phyloP scores from a whole-genome alignment of 1,140 invertebrate genomes.

The Episyrphus balteatus region DNA sequence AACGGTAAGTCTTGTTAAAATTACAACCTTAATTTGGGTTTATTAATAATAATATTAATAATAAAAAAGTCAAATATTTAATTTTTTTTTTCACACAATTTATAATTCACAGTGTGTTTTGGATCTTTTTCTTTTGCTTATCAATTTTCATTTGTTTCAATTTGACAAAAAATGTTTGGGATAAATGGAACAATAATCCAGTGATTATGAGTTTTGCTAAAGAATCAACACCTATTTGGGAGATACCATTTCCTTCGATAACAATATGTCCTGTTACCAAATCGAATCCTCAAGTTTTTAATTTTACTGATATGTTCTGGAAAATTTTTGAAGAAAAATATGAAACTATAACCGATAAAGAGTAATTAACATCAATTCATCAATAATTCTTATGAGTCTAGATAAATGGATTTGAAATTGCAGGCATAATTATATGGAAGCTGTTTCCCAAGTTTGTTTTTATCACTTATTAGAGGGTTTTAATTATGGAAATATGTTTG shows the following conservation, averaged over 20 bases:
- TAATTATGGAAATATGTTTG: constrained; percentile 6
- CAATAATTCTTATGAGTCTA: not conserved
- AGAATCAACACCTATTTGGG: constrained; percentile 47
- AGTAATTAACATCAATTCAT: not conserved
- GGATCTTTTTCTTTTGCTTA: constrained; percentile 25
- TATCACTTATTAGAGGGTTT: constrained; percentile 17
- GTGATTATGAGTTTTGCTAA: constrained; percentile 54
- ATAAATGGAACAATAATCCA: constrained; percentile 49
- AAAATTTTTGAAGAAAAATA: constrained; percentile 18
- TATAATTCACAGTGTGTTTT: constrained; percentile 15
- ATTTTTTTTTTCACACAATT: too few species aligned
- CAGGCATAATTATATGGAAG: constrained; percentile 3
- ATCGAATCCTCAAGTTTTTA: constrained; percentile 40
- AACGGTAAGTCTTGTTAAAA: constrained; percentile 19
- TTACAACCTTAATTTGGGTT: too few species aligned
- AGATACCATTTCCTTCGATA: constrained; percentile 50
- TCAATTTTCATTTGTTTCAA: constrained; percentile 29
- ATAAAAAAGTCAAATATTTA: too few species aligned
- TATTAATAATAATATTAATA: too few species aligned
- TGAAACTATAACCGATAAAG: not conserved
- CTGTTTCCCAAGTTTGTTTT: constrained; percentile 30
- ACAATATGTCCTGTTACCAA: constrained; percentile 51
- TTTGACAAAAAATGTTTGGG: constrained; percentile 46
- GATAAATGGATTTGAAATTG: constrained; percentile 1
- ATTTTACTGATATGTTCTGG: constrained; percentile 41